Evolutionary conservation across 1,140 invertebrate species (phyloP), one percentile per base, ranked within the genome.

Genomic region (Trypoxylus dichotomus): DNA sequence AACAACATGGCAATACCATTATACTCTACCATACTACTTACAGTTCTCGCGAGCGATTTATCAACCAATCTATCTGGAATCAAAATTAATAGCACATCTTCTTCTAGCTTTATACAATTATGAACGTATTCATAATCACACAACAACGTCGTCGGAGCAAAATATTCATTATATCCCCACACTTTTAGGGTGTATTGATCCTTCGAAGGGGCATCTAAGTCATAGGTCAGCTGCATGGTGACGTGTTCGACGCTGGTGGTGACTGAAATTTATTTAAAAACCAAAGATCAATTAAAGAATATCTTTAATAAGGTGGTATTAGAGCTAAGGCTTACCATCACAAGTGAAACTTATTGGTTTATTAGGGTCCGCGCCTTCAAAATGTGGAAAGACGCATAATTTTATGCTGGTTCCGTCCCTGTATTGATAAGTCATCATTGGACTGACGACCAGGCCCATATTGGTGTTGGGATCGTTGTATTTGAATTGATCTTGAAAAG

Each of bases 61-160:
- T 90, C 88, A 74, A 94, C 88, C 77, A 91, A 89, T 41, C 83
- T 88, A 76, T 92, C 91, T 7, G 93, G 91, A 79, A 92, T 89
- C 63, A 95, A 88, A 63, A 92, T 93, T 78, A 99, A 88, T 76
- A 92, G 88, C 0, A 98, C 94, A 88, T 98, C 96, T 85, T 94
- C 91, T 85, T 98, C 97, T 82, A 97, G 87, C 85, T 98, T 97
- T 54, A 98, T 93, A 87, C 97, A 98, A 80, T 95, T 92, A 84
- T 97, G 95, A 77, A 98, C 93, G 87, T 97, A 98, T 84, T 97
- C 95, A 87, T 97, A 97, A 84, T 97, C 94, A 73, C 92, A 93
- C 25, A 98, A 88, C 77, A 85, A 85, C 75, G 91, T 91, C 41
- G 88, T 91, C 43, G 88, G 89, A 73, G 90, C 91, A 60, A 97